Conservation (phyloP, 2,113 vertebrate species). For the Scolopax mira region DNA sequence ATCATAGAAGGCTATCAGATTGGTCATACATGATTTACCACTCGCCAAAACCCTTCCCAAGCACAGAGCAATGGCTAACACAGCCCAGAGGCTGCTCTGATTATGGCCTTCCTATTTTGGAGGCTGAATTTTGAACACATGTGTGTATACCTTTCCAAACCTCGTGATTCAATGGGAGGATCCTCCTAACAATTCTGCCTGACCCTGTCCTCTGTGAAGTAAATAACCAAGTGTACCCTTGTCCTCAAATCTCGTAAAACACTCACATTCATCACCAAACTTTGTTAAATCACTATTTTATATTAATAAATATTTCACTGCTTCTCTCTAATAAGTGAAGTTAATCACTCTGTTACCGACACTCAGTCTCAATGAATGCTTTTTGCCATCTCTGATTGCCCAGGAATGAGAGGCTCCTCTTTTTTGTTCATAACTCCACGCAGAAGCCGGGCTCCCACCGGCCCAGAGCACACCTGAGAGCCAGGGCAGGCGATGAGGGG, state of each 20-base stretch:
- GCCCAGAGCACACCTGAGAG: neutral
- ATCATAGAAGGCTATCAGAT: too few relatives aligned
- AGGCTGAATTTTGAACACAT: neutral
- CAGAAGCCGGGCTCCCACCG: neutral
- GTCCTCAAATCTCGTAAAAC: too few relatives aligned
- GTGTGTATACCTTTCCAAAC: neutral
- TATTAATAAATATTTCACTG: too few relatives aligned
- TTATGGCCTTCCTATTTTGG: neutral
- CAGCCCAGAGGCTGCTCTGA: neutral
- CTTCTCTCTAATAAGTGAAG: too few relatives aligned
- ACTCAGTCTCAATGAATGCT: neutral
- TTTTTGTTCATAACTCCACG: neutral
- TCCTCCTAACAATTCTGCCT: too few relatives aligned
- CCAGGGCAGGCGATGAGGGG: accelerated
- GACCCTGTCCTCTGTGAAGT: too few relatives aligned
- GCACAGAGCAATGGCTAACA: neutral
- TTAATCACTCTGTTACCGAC: too few relatives aligned
- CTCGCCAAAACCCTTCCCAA: neutral
- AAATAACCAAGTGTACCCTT: too few relatives aligned
- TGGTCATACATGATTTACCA: too few relatives aligned
- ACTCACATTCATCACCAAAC: too few relatives aligned
- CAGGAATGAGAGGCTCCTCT: neutral
- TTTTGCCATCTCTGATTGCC: neutral
- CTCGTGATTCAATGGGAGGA: too few relatives aligned
- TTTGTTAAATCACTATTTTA: too few relatives aligned